Conservation (phyloP, 2,888 invertebrate species). For the Bhutanitis thaidina region DNA sequence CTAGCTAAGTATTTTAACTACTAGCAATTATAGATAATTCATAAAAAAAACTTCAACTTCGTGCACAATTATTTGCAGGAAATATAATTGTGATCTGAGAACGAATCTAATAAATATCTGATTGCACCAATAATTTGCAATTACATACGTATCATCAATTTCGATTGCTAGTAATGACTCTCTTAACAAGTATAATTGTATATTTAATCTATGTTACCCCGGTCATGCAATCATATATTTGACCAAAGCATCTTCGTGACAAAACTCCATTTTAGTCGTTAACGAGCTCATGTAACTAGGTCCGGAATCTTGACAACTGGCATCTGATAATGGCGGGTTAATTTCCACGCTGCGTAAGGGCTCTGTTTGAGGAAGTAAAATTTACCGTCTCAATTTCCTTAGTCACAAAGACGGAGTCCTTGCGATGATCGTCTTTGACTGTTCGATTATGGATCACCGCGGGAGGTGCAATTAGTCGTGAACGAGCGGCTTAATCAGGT, state of each 20-base stretch:
- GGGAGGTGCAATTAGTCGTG: background rate
- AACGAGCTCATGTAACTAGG: conserved; percentile 39
- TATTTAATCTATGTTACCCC: conserved; percentile 13
- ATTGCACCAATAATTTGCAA: no score
- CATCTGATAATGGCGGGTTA: conserved; percentile 32
- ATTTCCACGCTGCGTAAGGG: conserved; percentile 22
- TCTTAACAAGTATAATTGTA: conserved; percentile 20
- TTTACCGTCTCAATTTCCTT: conserved; percentile 11
- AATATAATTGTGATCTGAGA: no score
- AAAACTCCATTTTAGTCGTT: conserved; percentile 41
- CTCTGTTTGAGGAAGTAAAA: conserved; percentile 3
- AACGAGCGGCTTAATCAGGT: no score
- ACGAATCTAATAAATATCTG: no score
- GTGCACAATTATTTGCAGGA: no score
- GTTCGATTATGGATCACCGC: conserved; percentile 4
- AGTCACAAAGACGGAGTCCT: conserved; percentile 1
- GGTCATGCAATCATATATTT: conserved; percentile 42
- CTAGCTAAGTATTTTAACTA: no score
- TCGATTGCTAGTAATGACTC: conserved; percentile 1
- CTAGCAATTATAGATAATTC: no score
- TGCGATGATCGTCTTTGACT: background rate
- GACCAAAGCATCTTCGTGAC: conserved; percentile 44
- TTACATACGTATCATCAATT: no score
- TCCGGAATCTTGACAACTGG: conserved; percentile 30
- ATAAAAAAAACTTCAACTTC: no score